Evolutionary conservation across 2,797 vertebrate species (phyloP), one percentile per base, ranked within the genome.

Genomic region (Urocyon cinereoargenteus): DNA sequence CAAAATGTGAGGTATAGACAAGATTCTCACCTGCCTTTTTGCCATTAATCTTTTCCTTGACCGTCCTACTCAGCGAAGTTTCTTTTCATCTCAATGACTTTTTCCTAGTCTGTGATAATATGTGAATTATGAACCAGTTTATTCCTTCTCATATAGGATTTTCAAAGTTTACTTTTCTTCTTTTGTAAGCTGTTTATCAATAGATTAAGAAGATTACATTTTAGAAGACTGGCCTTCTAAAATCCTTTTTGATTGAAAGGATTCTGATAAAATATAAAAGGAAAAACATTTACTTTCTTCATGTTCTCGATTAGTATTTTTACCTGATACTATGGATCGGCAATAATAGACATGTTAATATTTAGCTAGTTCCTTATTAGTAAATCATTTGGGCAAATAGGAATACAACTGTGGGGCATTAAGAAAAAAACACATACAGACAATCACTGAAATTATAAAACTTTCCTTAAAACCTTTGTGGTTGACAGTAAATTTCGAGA

Each of bases 351-450:
- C 11, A 77, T 86, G 51, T 31, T 91, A 82, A 59, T 66, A 88
- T 16, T 87, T 81, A 93, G 22, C 40, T 86, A 75, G 6, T 21
- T 66, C 34, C 59, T 36, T 95, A 31, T 89, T 66, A 70, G 40
- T 57, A 55, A 95, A 16, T 96, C 49, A 75, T 59, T 92, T 90
- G 79, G 21, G 5, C 34, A 97, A 83, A 79, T 90, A 92, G 51
- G n/a, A 36, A 84, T 70, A 79, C 2, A 61, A 83, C 18, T 61
- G 28, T 57, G 7, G 7, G 7, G 4, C 57, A 86, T 1, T 61
- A 2, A 59, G 57, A 91, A 83, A 86, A 86, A 88, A 87, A 19
- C 13, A 75, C 26, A 59, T 19, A 61, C 2, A 51, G 5, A 64
- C 73, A 94, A 62, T 94, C 24, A 72, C 24, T 72, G 45, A 89